These are phyloP conservation scores for Champsocephalus gunnari DNA, from an alignment of 2,797 vertebrate genomes.

Conservation along the genomic window DNA sequence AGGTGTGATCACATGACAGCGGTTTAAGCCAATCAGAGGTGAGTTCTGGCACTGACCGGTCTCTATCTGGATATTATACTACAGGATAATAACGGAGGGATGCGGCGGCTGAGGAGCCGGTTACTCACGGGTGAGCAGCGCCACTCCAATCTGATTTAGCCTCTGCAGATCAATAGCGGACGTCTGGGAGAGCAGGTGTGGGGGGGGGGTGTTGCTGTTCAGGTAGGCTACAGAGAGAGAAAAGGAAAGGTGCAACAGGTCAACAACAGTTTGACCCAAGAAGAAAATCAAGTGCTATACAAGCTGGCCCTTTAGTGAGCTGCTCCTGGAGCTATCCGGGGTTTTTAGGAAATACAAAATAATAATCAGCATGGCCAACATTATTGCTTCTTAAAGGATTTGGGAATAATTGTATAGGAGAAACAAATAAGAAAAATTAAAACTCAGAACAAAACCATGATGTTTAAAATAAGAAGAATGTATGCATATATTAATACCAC, in stretches of 20 bases:
- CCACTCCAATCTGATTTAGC: slow-evolving; percentile 86
- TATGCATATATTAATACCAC: too few relatives aligned
- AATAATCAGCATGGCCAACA: not conserved
- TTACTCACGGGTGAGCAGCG: slow-evolving; percentile 88
- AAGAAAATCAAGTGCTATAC: not conserved
- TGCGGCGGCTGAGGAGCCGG: slow-evolving; percentile 81
- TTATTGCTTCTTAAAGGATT: not conserved
- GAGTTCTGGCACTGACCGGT: slow-evolving; percentile 24
- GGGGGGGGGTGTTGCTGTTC: slow-evolving; percentile 11
- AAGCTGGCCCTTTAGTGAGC: not conserved
- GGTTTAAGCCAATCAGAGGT: slow-evolving; percentile 47
- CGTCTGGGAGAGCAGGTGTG: slow-evolving; percentile 61
- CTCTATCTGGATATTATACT: slow-evolving; percentile 82
- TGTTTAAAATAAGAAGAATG: too few relatives aligned
- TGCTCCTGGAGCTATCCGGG: not conserved
- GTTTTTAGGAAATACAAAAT: not conserved
- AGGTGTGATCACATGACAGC: slow-evolving; percentile 39
- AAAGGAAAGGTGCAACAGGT: slow-evolving; percentile 42
- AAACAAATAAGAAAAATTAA: not conserved
- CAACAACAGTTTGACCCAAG: slow-evolving; percentile 23
- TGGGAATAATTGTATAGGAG: too few relatives aligned
- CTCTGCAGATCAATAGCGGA: slow-evolving; percentile 84
- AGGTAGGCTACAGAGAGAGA: not conserved
- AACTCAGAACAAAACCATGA: not conserved
- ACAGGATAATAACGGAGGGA: slow-evolving; percentile 83